Evolutionary conservation across 2,888 invertebrate genomes (phyloP).

Genomic region (Cyrtodaria siliqua): DNA sequence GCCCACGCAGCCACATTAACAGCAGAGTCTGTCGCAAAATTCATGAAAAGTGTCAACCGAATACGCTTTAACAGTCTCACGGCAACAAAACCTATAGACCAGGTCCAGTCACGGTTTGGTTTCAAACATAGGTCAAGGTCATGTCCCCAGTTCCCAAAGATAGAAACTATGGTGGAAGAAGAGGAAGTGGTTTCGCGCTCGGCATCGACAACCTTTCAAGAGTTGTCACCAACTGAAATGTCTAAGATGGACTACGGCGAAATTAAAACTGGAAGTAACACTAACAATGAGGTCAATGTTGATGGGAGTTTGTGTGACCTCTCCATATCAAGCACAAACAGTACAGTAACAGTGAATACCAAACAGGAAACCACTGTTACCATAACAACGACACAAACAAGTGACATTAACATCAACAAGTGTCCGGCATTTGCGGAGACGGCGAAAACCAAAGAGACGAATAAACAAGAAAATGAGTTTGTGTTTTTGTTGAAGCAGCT

Average conservation of each 20-base stretch:
- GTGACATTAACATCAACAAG: slow-evolving; percentile 6
- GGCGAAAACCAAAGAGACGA: background rate
- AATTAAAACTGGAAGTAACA: background rate
- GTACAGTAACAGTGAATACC: no score
- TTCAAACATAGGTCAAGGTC: slow-evolving; percentile 64
- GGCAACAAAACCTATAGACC: slow-evolving; percentile 55
- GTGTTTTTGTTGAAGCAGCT: slow-evolving; percentile 36
- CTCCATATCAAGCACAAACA: no score
- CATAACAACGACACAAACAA: background rate
- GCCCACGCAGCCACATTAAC: slow-evolving; percentile 56
- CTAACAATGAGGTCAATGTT: no score
- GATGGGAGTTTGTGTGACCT: slow-evolving; percentile 12
- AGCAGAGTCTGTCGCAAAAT: slow-evolving; percentile 82
- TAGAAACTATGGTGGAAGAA: slow-evolving; percentile 54
- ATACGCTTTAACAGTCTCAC: slow-evolving; percentile 81
- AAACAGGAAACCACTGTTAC: no score
- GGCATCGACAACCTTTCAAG: slow-evolving; percentile 32
- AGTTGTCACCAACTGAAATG: background rate
- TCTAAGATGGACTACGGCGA: background rate
- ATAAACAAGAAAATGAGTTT: slow-evolving; percentile 7
- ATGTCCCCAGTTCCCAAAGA: slow-evolving; percentile 70
- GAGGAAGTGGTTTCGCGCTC: slow-evolving; percentile 61
- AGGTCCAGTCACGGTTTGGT: slow-evolving; percentile 38
- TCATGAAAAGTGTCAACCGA: slow-evolving; percentile 82
- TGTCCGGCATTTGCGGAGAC: slow-evolving; percentile 32